Percentiles rank a stretch among this genome's conserved stretches.
Evolutionary conservation across 2,797 vertebrate species (phyloP).

Genomic region (Dendrocincla fuliginosa): DNA sequence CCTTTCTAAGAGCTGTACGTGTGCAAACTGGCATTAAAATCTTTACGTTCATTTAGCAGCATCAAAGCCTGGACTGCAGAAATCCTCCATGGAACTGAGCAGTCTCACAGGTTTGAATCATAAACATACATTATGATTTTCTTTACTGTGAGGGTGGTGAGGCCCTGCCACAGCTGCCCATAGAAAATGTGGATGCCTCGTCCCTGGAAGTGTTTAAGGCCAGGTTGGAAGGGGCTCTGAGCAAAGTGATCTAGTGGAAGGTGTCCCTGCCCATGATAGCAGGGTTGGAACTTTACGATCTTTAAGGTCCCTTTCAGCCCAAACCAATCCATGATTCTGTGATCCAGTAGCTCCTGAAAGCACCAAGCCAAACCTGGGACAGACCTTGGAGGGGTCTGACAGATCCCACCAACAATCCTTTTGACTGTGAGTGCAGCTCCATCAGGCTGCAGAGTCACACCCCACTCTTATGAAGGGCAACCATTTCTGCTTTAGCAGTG

Average conservation of each 20-base stretch:
- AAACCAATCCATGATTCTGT: not conserved
- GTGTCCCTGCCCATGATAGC: not conserved
- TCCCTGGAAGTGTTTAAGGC: not conserved
- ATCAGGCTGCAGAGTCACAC: not conserved
- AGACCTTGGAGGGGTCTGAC: too few relatives aligned
- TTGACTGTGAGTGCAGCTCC: not conserved
- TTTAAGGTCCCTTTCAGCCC: not conserved
- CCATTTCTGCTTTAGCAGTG: not conserved
- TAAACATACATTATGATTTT: fast-evolving
- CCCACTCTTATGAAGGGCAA: not conserved
- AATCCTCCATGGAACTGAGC: not conserved
- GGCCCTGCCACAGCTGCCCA: not conserved
- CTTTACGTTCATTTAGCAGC: not conserved
- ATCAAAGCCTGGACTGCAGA: not conserved
- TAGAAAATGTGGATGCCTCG: not conserved
- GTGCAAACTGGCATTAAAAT: not conserved
- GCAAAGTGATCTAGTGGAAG: not conserved
- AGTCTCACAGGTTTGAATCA: fast-evolving
- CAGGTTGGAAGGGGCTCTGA: not conserved
- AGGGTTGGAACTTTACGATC: not conserved
- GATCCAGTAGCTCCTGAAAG: not conserved
- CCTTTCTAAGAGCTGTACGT: not conserved
- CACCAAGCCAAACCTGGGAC: fast-evolving
- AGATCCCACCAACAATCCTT: not conserved
- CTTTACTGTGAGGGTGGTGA: not conserved